These are phyloP conservation scores for Galbula dea DNA, from an alignment of 2,113 vertebrate genomes.

Conservation along the genomic window DNA sequence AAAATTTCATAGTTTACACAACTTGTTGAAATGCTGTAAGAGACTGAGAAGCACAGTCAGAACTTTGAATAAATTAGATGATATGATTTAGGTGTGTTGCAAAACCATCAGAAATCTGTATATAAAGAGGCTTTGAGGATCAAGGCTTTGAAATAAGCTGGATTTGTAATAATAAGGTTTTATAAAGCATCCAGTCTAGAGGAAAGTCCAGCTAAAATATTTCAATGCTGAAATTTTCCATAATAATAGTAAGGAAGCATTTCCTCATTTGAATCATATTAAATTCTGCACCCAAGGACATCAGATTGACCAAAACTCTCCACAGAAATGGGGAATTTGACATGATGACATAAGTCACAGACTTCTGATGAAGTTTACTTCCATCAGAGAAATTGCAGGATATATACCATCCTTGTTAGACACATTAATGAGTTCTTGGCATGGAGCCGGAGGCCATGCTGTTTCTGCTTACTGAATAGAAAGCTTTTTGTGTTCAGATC, in stretches of 20 bases:
- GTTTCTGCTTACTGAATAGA: background rate
- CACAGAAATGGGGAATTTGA: background rate
- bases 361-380: background rate
- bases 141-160: constrained; percentile 58
- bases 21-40: constrained; percentile 36
- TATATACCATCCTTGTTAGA: background rate
- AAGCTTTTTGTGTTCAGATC: background rate
- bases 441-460: background rate
- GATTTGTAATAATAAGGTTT: constrained; percentile 56
- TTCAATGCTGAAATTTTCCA: constrained; percentile 2
- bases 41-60: background rate
- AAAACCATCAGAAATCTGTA: constrained; percentile 22
- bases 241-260: background rate
- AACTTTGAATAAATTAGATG: constrained; percentile 54
- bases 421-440: background rate
- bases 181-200: constrained; percentile 32
- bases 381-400: background rate
- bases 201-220: background rate
- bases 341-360: background rate
- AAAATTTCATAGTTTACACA: background rate
- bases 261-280: background rate
- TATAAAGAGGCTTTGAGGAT: constrained; percentile 47
- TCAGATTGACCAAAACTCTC: background rate
- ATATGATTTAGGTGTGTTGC: constrained; percentile 17
- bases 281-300: background rate